Base-by-base conservation (phyloP, 1,140 invertebrate genomes). In the Cydia strobilella region DNA sequence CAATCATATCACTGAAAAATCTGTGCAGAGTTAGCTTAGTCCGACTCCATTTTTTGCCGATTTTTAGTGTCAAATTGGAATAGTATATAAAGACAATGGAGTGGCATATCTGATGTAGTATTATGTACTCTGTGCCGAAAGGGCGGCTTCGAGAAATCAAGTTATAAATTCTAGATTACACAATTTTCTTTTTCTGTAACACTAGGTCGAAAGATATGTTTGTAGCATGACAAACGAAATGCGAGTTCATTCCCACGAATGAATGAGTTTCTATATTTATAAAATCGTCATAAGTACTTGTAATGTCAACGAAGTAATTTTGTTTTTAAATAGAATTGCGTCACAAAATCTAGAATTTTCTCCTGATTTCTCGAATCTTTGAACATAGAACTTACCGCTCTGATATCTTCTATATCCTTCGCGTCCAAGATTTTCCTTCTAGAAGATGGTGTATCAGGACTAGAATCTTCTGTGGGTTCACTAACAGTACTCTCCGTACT, bases 401-500 rank as follows among this genome's bases (percentile, higher is more conserved):
- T 91, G 20, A 87, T 85, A 74, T 90, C 88, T 74, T 92, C 90
- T 65, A 85, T 87, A 66, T 90, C 89, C 69, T 89, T 90, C 1
- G 76, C 54, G 54, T 90, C 88, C 66, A 90, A 74, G 45, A 89
- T 76, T 72, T 83, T 87, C 74, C 87, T 84, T 77, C 88, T 84
- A 39, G 89, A 74, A 63, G 86, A 85, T 10, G 90, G 88, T 3
- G 88, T 90, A 62, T 89, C 90, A 7, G 90, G 88, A 79, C 89
- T 91, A 15, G 86, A 88, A 74, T 93, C 88, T 75, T 91, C 90
- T 27, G 88, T 89, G 5, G 83, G 79, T 62, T 89, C 90, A 74
- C 90, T 93, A 12, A 90, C 79, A 4, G 89, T 91, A 72, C 90
- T 91, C 73, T 91, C 91, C 12, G 90, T 90, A 69, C 90, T 92